Evolutionary conservation across 2,888 invertebrate species (phyloP).

Genomic region (Drosophila kanekoi): DNA sequence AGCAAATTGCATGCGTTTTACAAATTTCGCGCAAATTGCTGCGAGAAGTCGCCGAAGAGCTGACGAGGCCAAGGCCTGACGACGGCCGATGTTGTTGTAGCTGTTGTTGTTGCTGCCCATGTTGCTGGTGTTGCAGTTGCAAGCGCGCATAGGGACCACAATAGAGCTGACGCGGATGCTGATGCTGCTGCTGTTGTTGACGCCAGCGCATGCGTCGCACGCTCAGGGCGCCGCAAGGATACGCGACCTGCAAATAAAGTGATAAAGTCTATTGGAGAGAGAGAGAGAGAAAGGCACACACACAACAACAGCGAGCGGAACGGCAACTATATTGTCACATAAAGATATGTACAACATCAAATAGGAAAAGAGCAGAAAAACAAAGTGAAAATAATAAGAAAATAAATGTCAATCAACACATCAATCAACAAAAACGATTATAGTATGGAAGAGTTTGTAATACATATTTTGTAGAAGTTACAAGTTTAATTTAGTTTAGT

Average conservation of each 20-base stretch:
- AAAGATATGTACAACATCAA: slow-evolving; percentile 52
- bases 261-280: slow-evolving; percentile 49
- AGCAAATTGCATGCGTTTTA: slow-evolving; percentile 68
- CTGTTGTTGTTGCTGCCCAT: slow-evolving; percentile 36
- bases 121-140: slow-evolving; percentile 40
- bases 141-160: slow-evolving; percentile 18
- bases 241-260: slow-evolving; percentile 64
- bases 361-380: slow-evolving; percentile 35
- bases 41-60: slow-evolving; percentile 27
- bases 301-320: slow-evolving; percentile 45
- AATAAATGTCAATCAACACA: slow-evolving; percentile 39
- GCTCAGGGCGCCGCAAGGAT: slow-evolving; percentile 61
- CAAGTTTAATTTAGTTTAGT: slow-evolving; percentile 43
- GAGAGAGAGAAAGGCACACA: slow-evolving; percentile 37
- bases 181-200: slow-evolving; percentile 43
- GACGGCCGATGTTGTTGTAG: slow-evolving; percentile 39
- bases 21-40: slow-evolving; percentile 65
- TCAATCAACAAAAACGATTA: slow-evolving; percentile 62
- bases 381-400: slow-evolving; percentile 23
- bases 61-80: slow-evolving; percentile 47
- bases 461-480: slow-evolving; percentile 45
- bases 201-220: slow-evolving; percentile 66
- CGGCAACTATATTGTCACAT: slow-evolving; percentile 19
- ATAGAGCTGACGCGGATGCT: slow-evolving; percentile 31
- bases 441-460: slow-evolving; percentile 52